phyloP scores from a whole-genome alignment of 2,113 vertebrate species.

The Zosterops borbonicus region DNA sequence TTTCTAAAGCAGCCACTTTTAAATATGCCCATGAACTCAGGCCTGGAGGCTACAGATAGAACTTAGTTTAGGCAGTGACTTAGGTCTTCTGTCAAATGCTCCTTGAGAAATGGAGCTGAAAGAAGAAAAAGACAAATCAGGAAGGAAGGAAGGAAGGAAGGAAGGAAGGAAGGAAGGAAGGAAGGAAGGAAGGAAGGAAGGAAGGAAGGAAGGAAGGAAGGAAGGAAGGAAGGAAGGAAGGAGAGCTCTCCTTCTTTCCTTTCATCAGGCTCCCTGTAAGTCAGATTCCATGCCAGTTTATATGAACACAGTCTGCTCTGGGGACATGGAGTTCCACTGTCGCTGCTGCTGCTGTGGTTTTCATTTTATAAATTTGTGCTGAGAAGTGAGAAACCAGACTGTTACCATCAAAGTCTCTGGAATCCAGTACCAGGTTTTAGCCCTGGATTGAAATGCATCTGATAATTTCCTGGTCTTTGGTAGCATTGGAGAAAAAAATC shows the following conservation, averaged over 20 bases:
- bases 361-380: not conserved
- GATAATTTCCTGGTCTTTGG: not conserved
- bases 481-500: not conserved
- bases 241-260: not conserved
- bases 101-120: not conserved
- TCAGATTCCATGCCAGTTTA: not conserved
- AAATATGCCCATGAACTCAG: not conserved
- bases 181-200: too few relatives aligned
- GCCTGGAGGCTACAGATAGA: not conserved
- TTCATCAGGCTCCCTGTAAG: not conserved
- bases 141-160: not conserved
- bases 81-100: not conserved
- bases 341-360: not conserved
- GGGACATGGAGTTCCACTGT: not conserved
- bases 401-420: not conserved
- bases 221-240: not conserved
- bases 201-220: not conserved
- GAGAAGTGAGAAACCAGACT: not conserved
- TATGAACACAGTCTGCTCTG: not conserved
- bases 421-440: not conserved
- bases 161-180: too few relatives aligned
- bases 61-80: not conserved
- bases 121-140: not conserved
- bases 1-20: not conserved
- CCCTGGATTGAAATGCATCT: not conserved